Conservation (phyloP, 2,797 vertebrate genomes). For the Scarus forsteni region DNA sequence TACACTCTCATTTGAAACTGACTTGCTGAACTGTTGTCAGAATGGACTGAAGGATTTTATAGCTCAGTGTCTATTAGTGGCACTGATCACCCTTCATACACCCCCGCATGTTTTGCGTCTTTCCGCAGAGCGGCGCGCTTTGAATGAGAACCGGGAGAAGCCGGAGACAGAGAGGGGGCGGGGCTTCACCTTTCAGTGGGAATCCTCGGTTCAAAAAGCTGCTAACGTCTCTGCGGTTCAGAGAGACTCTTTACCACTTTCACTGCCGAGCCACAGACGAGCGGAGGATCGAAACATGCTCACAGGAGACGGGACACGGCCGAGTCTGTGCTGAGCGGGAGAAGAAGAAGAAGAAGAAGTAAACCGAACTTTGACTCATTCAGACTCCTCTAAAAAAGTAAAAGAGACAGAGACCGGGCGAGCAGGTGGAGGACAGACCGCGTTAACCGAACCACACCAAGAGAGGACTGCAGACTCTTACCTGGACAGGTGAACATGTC, state of each 20-base stretch:
- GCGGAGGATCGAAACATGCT: slow-evolving; percentile 34
- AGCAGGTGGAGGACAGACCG: slow-evolving; percentile 52
- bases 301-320: not conserved
- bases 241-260: slow-evolving; percentile 12
- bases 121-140: slow-evolving; percentile 64
- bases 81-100: slow-evolving; percentile 35
- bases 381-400: not conserved
- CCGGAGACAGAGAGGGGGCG: slow-evolving; percentile 60
- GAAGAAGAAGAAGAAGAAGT: not conserved
- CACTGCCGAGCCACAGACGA: not conserved
- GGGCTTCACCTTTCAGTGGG: slow-evolving; percentile 73
- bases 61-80: not conserved
- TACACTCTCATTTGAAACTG: not conserved
- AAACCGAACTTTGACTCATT: not conserved
- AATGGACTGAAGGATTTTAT: no score
- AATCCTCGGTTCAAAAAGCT: slow-evolving; percentile 79
- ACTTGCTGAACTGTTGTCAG: no score
- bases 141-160: slow-evolving; percentile 33
- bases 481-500: slow-evolving; percentile 79
- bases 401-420: not conserved
- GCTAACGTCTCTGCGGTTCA: slow-evolving; percentile 40
- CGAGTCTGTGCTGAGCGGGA: slow-evolving; percentile 2
- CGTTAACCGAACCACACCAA: slow-evolving; percentile 3
- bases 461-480: slow-evolving; percentile 22
- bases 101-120: not conserved